A percentile compares a stretch with the other conserved stretches of the same genome.
Evolutionary conservation across 2,797 vertebrate species (phyloP).

Genomic region (Brotula barbata): DNA sequence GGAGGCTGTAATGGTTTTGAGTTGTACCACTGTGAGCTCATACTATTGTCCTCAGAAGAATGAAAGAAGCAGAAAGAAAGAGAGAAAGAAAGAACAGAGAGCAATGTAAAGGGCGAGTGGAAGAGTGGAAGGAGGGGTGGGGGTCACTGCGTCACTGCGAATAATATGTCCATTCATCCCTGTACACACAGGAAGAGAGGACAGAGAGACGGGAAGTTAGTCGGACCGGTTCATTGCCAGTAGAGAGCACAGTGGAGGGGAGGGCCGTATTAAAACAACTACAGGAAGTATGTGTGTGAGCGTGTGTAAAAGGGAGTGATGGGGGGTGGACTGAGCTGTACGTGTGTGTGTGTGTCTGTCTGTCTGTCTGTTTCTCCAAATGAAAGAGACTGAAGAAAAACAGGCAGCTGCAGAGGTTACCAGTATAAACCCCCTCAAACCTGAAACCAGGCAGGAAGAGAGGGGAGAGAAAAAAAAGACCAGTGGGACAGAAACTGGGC

Average conservation of each 20-base stretch:
- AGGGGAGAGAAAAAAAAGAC: conserved; percentile 11
- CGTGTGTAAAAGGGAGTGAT: conserved; percentile 16
- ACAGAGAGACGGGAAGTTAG: conserved; percentile 75
- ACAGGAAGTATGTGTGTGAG: conserved; percentile 65
- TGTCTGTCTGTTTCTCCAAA: conserved; percentile 36
- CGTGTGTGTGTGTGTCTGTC: neutral
- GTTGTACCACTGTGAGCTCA: conserved; percentile 76
- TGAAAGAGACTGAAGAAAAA: conserved; percentile 58
- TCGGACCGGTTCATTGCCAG: conserved; percentile 58
- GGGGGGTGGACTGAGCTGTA: conserved; percentile 26
- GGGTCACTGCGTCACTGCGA: conserved; percentile 69
- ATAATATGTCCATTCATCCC: conserved; percentile 80
- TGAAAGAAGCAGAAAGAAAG: conserved; percentile 64
- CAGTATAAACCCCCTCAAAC: conserved; percentile 35
- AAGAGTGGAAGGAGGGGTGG: neutral
- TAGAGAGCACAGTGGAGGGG: conserved; percentile 56
- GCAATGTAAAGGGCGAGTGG: conserved; percentile 54
- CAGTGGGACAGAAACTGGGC: conserved; percentile 39
- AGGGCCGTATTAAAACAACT: conserved; percentile 69
- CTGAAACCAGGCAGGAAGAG: conserved; percentile 45
- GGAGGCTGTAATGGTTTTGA: conserved; percentile 49
- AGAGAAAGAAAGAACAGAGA: conserved; percentile 61
- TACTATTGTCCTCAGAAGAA: conserved; percentile 75
- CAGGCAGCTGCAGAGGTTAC: conserved; percentile 49
- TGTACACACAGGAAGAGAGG: conserved; percentile 76